phyloP scores from a whole-genome alignment of 1,140 invertebrate species.

The Drosophila oshimai region DNA sequence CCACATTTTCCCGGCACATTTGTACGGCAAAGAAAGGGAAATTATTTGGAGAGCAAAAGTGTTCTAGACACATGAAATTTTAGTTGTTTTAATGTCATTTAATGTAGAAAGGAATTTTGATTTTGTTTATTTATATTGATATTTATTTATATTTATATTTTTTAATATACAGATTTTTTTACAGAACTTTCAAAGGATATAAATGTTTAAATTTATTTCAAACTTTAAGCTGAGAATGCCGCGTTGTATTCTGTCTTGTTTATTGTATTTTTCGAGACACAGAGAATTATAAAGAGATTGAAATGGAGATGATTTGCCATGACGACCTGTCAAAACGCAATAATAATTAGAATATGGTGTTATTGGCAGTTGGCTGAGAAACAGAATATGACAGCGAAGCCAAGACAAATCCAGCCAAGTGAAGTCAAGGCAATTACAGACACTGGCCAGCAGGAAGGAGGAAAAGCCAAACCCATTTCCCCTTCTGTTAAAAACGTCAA shows the following conservation, averaged over 20 bases:
- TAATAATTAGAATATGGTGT: slow-evolving; percentile 33
- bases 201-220: no score
- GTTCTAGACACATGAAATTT: no score
- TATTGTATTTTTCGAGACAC: neutral
- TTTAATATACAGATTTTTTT: no score
- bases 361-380: neutral
- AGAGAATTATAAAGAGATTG: neutral
- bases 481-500: slow-evolving; percentile 28
- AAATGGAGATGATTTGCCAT: neutral
- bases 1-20: neutral
- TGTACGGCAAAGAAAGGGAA: neutral
- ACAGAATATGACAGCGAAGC: slow-evolving; percentile 16
- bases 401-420: slow-evolving; percentile 2
- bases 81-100: no score
- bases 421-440: slow-evolving; percentile 27
- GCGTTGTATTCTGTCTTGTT: no score
- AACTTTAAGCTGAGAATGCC: no score
- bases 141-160: no score
- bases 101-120: no score
- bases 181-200: no score
- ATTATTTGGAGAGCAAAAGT: neutral
- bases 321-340: slow-evolving; percentile 19
- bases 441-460: slow-evolving; percentile 7
- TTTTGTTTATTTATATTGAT: no score
- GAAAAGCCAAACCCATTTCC: neutral